Evolutionary conservation across 2,113 vertebrate genomes (phyloP).

Genomic region (Carlito syrichta): DNA sequence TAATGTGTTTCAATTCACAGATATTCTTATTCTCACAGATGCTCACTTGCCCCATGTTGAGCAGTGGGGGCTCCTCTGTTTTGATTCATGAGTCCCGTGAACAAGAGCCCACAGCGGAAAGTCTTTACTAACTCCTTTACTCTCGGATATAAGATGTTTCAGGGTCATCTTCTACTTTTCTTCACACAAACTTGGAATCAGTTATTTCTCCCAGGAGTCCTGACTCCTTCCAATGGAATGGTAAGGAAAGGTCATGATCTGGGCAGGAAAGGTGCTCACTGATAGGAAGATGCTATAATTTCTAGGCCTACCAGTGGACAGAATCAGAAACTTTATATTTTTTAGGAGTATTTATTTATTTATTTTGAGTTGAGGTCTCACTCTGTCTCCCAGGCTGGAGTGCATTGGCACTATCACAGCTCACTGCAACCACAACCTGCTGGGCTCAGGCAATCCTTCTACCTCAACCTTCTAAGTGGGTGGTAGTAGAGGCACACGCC

Average conservation of each 20-base stretch:
- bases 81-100: not conserved
- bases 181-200: not conserved
- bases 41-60: not conserved
- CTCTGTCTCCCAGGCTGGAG: too few relatives aligned
- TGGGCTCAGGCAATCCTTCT: too few relatives aligned
- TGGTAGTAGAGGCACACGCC: too few relatives aligned
- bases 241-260: not conserved
- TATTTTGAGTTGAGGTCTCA: too few relatives aligned
- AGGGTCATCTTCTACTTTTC: not conserved
- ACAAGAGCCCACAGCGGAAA: not conserved
- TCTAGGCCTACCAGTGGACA: not conserved
- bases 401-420: too few relatives aligned
- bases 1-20: not conserved
- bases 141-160: not conserved
- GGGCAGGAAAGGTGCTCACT: not conserved
- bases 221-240: not conserved
- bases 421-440: too few relatives aligned
- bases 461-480: too few relatives aligned
- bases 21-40: not conserved
- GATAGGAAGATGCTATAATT: not conserved
- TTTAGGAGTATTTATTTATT: too few relatives aligned
- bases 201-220: not conserved
- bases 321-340: not conserved
- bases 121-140: not conserved
- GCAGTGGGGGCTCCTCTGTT: not conserved